Base-by-base conservation (phyloP, 2,888 invertebrate genomes). In the Sminthurinus aureus region DNA sequence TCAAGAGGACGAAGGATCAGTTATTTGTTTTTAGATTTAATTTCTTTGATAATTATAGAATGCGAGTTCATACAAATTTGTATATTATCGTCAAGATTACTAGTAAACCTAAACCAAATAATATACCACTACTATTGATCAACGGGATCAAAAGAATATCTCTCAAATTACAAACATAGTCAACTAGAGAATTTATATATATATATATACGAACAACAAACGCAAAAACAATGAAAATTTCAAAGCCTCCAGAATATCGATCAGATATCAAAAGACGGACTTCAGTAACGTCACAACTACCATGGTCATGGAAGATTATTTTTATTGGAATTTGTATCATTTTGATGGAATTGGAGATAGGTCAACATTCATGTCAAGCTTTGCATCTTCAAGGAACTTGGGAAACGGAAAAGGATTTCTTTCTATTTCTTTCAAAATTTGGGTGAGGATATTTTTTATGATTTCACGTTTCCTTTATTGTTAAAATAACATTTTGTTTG, bases 401-500 rank as follows among this genome's bases (percentile, higher is more conserved):
- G 90, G 92, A 92, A 86, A 92, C 93, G 3, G 91, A 92, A 77
- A 94, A 77, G 6, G 94, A 96, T 77, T 96, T 96, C 91, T 98
- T 97, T 90, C 95, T 95, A 91, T 97, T 98, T 91, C 92, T 99
- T 81, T 93, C 96, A 26, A 98, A 98, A 91, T 99, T 98, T 91
- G 98, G 67, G 67, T 67, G 11, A 15, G 67, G n/a, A n/a, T 20
- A 20, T 67, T 11, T 67, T n/a, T 2, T 20, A n/a, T 67, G 2
- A n/a, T n/a, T n/a, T n/a, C n/a, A n/a, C n/a, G n/a, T n/a, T n/a
- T n/a, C n/a, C n/a, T n/a, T n/a, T n/a, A n/a, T n/a, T n/a, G n/a
- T n/a, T n/a, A n/a, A n/a, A n/a, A n/a, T n/a, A n/a, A n/a, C n/a
- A n/a, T n/a, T n/a, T n/a, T n/a, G n/a, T n/a, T n/a, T n/a, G n/a